Percentiles rank a stretch among this genome's conserved stretches.
These are phyloP conservation scores for Elegia similella DNA, from an alignment of 2,888 invertebrate genomes.

Conservation along the genomic window DNA sequence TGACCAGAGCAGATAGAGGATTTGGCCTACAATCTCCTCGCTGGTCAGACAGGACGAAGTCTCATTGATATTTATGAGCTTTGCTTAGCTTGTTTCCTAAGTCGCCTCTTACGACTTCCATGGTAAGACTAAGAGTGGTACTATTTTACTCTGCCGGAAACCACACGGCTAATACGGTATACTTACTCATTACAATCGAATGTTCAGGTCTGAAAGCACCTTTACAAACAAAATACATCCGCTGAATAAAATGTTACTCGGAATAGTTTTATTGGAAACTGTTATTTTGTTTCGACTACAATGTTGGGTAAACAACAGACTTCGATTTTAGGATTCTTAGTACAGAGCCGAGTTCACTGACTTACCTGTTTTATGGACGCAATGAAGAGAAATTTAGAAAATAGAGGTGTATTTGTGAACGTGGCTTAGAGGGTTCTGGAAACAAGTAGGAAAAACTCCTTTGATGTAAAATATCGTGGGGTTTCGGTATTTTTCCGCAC, in stretches of 20 bases:
- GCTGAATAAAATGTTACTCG: constrained; percentile 54
- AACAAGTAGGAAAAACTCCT: too few relatives aligned
- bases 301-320: constrained; percentile 24
- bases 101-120: neutral
- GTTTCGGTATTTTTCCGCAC: too few relatives aligned
- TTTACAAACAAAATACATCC: constrained; percentile 38
- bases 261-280: constrained; percentile 46
- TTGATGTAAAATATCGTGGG: too few relatives aligned
- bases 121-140: too few relatives aligned
- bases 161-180: too few relatives aligned
- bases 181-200: neutral
- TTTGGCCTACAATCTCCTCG: too few relatives aligned
- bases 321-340: constrained; percentile 26
- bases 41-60: too few relatives aligned
- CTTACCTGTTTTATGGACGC: constrained; percentile 3
- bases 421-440: too few relatives aligned
- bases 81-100: neutral
- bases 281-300: constrained; percentile 40
- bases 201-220: neutral
- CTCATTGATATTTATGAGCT: too few relatives aligned
- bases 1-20: too few relatives aligned
- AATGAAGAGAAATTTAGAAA: neutral
- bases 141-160: too few relatives aligned
- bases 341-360: neutral
- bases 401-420: too few relatives aligned